Evolutionary conservation across 2,113 vertebrate genomes (phyloP).

Genomic region (Pogona vitticeps): DNA sequence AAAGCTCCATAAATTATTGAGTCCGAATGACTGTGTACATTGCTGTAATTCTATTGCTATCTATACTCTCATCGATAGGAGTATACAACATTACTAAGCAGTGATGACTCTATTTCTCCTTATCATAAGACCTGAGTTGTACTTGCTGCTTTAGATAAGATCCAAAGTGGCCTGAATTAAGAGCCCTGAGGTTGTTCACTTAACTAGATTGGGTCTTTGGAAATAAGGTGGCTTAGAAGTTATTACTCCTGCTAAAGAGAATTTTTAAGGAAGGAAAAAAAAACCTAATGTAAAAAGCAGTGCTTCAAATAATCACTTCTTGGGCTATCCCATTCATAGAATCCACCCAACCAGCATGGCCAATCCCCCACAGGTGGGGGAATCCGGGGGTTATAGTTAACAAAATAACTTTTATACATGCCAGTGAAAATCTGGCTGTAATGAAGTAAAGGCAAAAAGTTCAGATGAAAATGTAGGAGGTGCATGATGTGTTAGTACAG

Average conservation of each 20-base stretch:
- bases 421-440: too few species aligned
- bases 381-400: background rate
- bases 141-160: background rate
- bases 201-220: background rate
- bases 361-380: background rate
- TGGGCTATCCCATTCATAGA: background rate
- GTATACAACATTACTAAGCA: background rate
- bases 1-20: background rate
- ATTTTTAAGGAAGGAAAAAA: background rate
- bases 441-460: too few species aligned
- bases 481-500: too few species aligned
- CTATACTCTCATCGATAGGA: background rate
- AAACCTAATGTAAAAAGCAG: background rate
- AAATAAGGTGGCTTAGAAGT: background rate
- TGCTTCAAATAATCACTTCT: background rate
- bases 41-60: background rate
- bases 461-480: too few species aligned
- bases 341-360: background rate
- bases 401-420: too few species aligned
- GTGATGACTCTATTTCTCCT: background rate
- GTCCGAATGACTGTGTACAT: background rate
- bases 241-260: background rate
- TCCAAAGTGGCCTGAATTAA: background rate
- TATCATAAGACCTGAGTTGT: background rate
- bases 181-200: background rate